Evolutionary conservation across 2,113 vertebrate genomes (phyloP).

Genomic region (Pardalotus punctatus): DNA sequence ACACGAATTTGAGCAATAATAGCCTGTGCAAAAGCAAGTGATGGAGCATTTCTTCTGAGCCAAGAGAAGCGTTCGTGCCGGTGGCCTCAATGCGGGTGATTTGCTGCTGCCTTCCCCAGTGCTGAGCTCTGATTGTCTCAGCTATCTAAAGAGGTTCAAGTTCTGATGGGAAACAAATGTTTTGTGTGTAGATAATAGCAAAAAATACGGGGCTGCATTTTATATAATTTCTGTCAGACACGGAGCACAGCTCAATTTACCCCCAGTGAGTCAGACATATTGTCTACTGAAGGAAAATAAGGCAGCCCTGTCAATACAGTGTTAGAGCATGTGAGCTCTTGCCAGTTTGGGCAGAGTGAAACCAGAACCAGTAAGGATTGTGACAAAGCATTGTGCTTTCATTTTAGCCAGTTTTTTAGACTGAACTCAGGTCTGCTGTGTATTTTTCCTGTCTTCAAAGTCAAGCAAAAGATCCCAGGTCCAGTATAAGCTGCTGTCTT

Average conservation of each 20-base stretch:
- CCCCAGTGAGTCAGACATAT: neutral
- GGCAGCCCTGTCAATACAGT: neutral
- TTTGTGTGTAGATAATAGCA: neutral
- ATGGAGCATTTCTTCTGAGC: neutral
- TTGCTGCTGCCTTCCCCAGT: neutral
- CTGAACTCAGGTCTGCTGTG: neutral
- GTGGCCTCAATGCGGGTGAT: neutral
- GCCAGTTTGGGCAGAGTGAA: neutral
- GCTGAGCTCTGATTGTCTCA: neutral
- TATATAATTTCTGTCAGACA: neutral
- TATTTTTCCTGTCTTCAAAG: neutral
- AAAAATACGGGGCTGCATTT: neutral
- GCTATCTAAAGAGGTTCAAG: neutral
- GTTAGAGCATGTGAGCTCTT: neutral
- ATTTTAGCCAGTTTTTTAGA: neutral
- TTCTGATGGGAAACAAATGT: neutral
- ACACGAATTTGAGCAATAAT: neutral
- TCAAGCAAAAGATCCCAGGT: neutral
- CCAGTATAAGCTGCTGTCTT: neutral
- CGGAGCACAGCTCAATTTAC: neutral
- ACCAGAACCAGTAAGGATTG: too few species aligned
- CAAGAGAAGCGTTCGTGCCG: fast-evolving
- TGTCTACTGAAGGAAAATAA: neutral
- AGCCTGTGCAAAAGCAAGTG: neutral
- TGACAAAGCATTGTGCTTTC: neutral